These are phyloP conservation scores for Loripinus fragilis DNA, from an alignment of 2,888 invertebrate species.

Conservation along the genomic window DNA sequence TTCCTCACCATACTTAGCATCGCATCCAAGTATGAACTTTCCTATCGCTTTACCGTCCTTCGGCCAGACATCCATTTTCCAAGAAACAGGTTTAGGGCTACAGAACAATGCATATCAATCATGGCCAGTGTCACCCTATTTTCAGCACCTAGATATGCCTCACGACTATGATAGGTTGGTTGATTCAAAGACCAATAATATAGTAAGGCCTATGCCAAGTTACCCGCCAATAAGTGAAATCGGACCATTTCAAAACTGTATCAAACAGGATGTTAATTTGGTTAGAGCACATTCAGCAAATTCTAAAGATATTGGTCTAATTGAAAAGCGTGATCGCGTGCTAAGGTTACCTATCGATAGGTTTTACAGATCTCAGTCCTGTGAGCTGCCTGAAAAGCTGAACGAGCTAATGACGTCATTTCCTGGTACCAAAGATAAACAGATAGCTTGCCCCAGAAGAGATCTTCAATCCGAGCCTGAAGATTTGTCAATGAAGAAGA, in stretches of 20 bases:
- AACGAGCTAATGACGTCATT: slow-evolving; percentile 11
- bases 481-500: slow-evolving; percentile 64
- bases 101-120: background rate
- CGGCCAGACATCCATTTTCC: background rate
- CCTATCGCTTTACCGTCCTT: background rate
- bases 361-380: slow-evolving; percentile 30
- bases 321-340: background rate
- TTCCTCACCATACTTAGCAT: background rate
- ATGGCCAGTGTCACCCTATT: background rate
- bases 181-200: background rate
- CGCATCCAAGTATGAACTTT: background rate
- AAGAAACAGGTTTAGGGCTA: too few species aligned
- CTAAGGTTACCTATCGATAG: slow-evolving; percentile 1
- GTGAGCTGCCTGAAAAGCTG: slow-evolving; percentile 30
- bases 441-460: slow-evolving; percentile 24
- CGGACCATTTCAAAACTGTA: background rate
- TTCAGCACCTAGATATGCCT: background rate
- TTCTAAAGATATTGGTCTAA: background rate
- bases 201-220: background rate
- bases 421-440: slow-evolving; percentile 17
- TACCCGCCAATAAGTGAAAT: background rate
- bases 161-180: background rate
- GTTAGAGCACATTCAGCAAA: background rate
- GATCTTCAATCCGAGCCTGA: slow-evolving; percentile 67
- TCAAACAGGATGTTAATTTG: slow-evolving; percentile 15